Base-by-base conservation (phyloP, 2,888 invertebrate species). In the Chydorus sphaericus region DNA sequence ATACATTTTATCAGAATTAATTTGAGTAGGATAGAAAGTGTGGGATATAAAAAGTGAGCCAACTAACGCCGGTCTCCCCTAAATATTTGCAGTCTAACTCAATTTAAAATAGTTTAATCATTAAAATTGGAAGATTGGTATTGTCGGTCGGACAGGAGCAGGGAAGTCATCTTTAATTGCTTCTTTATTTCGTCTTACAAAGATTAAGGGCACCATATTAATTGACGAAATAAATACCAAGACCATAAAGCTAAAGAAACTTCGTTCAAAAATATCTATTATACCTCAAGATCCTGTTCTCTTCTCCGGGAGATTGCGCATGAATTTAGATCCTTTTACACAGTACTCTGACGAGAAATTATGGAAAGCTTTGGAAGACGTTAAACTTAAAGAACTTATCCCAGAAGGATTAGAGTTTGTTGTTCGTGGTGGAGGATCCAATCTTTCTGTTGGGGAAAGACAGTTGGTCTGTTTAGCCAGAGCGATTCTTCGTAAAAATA, bases 401-500 rank as follows among this genome's bases (percentile, higher is more conserved):
- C 71, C 75, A 8, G 75, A 78, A 28, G 83, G 79, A 2, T 68
- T 89, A 33, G 81, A 85, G 63, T 78, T 78, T 61, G 76, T 61
- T 63, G 64, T 65, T 64, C 56, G 77, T 54, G 86, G 83, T 71
- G 82, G 83, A n/a, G 86, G 86, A 0, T 75, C 79, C 1, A 86
- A 87, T 70, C 86, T 89, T 68, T 91, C 90, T 57, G 83, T 91
- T 7, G 93, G 93, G 0, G 92, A 93, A 68, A 74, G 90, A 10
- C 93, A 93, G 68, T 72, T 93, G 54, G 81, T 93, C 48, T 93
- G 92, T 67, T 73, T 93, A 59, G 92, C 91, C 1, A 77, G 93
- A 55, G 92, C 92, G 36, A 84, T 93, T 63, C 72, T 93, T 18
- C 77, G 85, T 26, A 83, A 83, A 60, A 90, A 89, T 69, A 81